Base-by-base conservation (phyloP, 2,797 vertebrate species). In the Mus spretus region DNA sequence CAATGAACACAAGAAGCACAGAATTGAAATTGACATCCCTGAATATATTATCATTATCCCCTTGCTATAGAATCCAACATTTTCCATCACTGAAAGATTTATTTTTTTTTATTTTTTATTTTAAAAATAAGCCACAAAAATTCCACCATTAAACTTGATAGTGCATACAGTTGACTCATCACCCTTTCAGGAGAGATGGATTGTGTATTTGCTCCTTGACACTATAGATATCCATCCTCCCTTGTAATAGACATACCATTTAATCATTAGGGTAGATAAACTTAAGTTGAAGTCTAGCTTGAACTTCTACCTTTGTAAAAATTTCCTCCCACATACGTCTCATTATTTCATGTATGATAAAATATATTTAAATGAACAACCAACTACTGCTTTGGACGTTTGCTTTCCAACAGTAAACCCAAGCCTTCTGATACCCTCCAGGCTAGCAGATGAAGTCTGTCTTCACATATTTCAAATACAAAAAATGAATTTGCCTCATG, bases 311-410 rank as follows among this genome's bases (percentile, higher is more conserved):
- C 1, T 88, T 50, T 95, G 22, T 85, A 37, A 91, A 61, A 10
- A 72, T 91, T 90, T 82, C 12, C 78, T 77, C 72, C 19, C 4
- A 82, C 6, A 9, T 37, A 50, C 2, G 65, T 37, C 31, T 84
- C 17, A 59, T 50, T 89, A 37, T 95, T 19, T 85, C 7, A 93
- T 82, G 81, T 61, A 14, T 65, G 8, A 83, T n/a, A 88, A 85
- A 90, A 89, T 53, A 6, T n/a, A 86, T 83, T 92, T 91, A 88
- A 37, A 92, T 24, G 80, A 80, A 77, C 9, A 17, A 77, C 47
- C 14, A 77, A 37, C 89, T 31, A 47, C 8, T 77, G 10, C 9
- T 63, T 55, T n/a, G 44, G 31, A 47, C 0, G 11, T 50, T 91
- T 95, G 5, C 57, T 74, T 93, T 77, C 78, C 74, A 96, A 83